Percentiles rank a stretch among this genome's conserved stretches.
These are phyloP conservation scores for Myoxocephalus aenaeus DNA, from an alignment of 2,797 vertebrate species.

Conservation along the genomic window DNA sequence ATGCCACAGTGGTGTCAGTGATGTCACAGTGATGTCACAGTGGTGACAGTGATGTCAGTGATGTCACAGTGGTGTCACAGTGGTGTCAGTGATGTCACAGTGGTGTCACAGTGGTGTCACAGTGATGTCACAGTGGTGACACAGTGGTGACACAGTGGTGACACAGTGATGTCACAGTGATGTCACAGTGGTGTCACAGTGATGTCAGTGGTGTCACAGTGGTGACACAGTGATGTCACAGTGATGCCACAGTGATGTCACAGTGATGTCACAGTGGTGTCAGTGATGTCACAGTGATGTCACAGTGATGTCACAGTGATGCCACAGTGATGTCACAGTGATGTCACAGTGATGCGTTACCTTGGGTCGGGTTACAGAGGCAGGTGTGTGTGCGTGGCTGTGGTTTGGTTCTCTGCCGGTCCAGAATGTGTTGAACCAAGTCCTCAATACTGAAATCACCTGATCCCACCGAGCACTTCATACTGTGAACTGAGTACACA, in stretches of 20 bases:
- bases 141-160: too few relatives aligned
- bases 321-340: constrained; percentile 20
- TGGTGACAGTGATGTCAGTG: constrained; percentile 14
- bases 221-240: too few relatives aligned
- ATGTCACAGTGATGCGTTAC: constrained; percentile 61
- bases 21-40: not conserved
- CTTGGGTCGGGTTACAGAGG: constrained; percentile 86
- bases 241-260: not conserved
- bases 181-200: not conserved
- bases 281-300: too few relatives aligned
- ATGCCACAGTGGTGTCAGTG: too few relatives aligned
- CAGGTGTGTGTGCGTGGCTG: constrained; percentile 91
- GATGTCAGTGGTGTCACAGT: too few relatives aligned
- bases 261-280: not conserved
- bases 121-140: too few relatives aligned
- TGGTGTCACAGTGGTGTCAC: too few relatives aligned
- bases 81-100: too few relatives aligned
- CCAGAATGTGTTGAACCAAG: constrained; percentile 90
- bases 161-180: too few relatives aligned
- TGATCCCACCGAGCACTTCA: constrained; percentile 85
- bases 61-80: constrained; percentile 10
- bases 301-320: not conserved
- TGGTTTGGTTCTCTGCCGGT: constrained; percentile 90
- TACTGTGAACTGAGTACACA: constrained; percentile 85
- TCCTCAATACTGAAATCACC: constrained; percentile 90